Evolutionary conservation across 2,797 vertebrate species (phyloP).

Genomic region (Muscicapa comitata): DNA sequence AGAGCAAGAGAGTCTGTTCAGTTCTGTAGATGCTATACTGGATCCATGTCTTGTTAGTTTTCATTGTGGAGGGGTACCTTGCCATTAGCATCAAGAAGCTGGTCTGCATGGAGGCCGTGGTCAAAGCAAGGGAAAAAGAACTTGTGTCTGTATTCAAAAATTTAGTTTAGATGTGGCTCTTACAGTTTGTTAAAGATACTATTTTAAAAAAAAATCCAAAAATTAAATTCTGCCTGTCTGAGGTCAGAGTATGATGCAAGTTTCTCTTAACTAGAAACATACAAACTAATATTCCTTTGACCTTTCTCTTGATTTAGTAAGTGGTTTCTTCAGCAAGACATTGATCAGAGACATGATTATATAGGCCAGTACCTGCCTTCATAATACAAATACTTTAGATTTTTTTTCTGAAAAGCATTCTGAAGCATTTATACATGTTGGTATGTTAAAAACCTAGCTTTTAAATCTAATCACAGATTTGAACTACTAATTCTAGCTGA

Average conservation of each 20-base stretch:
- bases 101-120: not conserved
- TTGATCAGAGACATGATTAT: not conserved
- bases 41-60: not conserved
- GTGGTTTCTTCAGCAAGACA: not conserved
- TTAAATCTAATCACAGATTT: not conserved
- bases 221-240: not conserved
- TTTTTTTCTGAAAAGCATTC: not conserved
- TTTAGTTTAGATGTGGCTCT: not conserved
- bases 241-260: not conserved
- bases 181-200: not conserved
- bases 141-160: not conserved
- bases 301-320: not conserved
- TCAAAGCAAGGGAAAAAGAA: not conserved
- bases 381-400: not conserved
- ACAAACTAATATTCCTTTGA: not conserved
- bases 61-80: not conserved
- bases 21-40: not conserved
- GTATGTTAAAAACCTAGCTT: not conserved
- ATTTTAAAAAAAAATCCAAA: not conserved
- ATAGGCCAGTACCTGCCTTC: not conserved
- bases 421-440: not conserved
- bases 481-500: not conserved
- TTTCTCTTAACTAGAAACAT: not conserved
- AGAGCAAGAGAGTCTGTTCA: not conserved
- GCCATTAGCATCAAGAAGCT: not conserved